These are phyloP conservation scores for Acyrthosiphon pisum DNA, from an alignment of 1,140 invertebrate species.

Conservation along the genomic window DNA sequence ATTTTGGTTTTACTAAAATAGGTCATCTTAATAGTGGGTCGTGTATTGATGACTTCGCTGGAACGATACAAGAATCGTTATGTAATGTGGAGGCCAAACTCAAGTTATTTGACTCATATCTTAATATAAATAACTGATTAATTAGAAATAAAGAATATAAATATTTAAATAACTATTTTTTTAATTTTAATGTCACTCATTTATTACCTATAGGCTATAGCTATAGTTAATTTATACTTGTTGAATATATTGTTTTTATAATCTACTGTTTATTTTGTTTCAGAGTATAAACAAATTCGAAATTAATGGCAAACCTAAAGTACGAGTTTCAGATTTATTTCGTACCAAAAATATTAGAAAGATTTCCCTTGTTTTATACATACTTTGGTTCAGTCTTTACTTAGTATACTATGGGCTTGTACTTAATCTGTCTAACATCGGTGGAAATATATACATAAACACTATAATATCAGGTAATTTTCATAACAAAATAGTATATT, in stretches of 20 bases:
- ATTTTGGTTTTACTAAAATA: background rate
- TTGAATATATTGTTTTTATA: background rate
- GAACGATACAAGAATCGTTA: background rate
- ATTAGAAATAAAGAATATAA: background rate
- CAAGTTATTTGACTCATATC: background rate
- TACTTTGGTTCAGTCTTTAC: slow-evolving; percentile 77
- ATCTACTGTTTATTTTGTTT: background rate
- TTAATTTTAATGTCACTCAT: background rate
- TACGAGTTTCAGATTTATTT: slow-evolving; percentile 70
- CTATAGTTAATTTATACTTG: background rate
- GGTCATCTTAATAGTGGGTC: background rate
- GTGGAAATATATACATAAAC: slow-evolving; percentile 74
- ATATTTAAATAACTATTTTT: background rate
- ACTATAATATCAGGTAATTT: slow-evolving; percentile 66
- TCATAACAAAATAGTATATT: background rate
- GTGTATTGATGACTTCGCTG: background rate
- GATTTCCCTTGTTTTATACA: slow-evolving; percentile 71
- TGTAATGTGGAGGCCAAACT: background rate
- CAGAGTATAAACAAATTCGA: slow-evolving; percentile 56
- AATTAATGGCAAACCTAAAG: slow-evolving; percentile 59
- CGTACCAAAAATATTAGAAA: slow-evolving; percentile 69
- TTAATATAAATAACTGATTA: background rate
- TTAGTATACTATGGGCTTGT: slow-evolving; percentile 77
- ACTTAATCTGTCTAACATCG: slow-evolving; percentile 74
- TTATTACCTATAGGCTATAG: background rate